Conservation (phyloP, 2,113 vertebrate genomes). For the Etheostoma spectabile region DNA sequence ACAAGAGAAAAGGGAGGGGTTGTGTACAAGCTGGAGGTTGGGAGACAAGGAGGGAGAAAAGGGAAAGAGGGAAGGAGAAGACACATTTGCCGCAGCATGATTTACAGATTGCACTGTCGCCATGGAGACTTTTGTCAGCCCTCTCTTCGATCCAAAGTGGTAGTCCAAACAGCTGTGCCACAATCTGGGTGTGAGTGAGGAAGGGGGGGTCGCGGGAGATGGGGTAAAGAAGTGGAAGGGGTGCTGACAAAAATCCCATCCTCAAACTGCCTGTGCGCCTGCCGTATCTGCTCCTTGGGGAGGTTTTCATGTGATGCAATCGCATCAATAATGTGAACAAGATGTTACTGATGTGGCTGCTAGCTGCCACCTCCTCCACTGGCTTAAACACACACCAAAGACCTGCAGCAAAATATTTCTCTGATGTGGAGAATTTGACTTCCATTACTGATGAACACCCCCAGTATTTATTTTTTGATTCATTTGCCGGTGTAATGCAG, state of each 20-base stretch:
- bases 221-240: conserved; percentile 32
- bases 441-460: conserved; percentile 31
- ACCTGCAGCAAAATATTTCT: conserved; percentile 31
- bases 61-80: conserved; percentile 71
- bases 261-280: conserved; percentile 61
- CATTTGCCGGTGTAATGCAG: conserved; percentile 36
- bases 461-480: conserved; percentile 17
- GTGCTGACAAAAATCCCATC: conserved; percentile 81
- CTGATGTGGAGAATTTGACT: conserved; percentile 32
- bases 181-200: conserved; percentile 44
- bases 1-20: conserved; percentile 43
- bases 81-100: conserved; percentile 83
- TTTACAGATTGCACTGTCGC: conserved; percentile 82
- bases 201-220: neutral
- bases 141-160: conserved; percentile 75
- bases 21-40: conserved; percentile 49
- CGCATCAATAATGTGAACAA: conserved; percentile 69
- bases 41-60: conserved; percentile 46
- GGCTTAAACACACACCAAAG: conserved; percentile 40
- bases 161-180: conserved; percentile 69
- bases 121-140: conserved; percentile 86
- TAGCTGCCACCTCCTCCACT: conserved; percentile 42
- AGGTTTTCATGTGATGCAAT: conserved; percentile 71
- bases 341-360: conserved; percentile 64
- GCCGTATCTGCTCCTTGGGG: conserved; percentile 74